Base-by-base conservation (phyloP, 1,140 invertebrate genomes). In the Maconellicoccus hirsutus region DNA sequence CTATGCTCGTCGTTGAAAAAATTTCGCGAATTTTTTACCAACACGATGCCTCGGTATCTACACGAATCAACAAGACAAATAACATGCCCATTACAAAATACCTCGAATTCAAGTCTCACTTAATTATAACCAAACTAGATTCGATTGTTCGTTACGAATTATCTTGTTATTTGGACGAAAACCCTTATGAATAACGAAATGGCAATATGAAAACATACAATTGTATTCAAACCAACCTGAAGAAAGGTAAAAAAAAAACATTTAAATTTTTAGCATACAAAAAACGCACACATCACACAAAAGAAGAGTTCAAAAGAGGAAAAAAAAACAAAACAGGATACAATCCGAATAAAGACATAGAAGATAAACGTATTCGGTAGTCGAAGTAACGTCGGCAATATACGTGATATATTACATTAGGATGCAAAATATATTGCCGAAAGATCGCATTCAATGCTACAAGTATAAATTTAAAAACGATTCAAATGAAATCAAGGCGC, bases 391-490 rank as follows among this genome's bases (percentile, higher is more conserved):
- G 61, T 66, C 61, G 61, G 61, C 61, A 66, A 66, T 66, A 66
- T 66, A 66, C 61, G 61, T 66, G 61, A 66, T 66, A 66, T 66
- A 66, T 66, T 66, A 66, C 61, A 66, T 66, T 66, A 66, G 61
- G 61, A 66, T 66, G 61, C 61, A 66, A 66, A 66, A 66, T 66
- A 66, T 66, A 66, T 66, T 66, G 21, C 61, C 61, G 61, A 66
- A 66, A 66, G 61, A 66, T 66, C 61, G 61, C 61, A 66, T 66
- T 66, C 25, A 26, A 26, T 26, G 61, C 61, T 66, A 66, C 61
- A 66, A 66, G 61, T 66, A 66, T 66, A 66, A 66, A 66, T 66
- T 66, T 66, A 66, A 66, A 66, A 66, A 66, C 22, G 61, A 66
- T 66, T 66, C 61, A 66, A 66, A 66, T 66, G 61, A 66, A 66